Conservation (phyloP, 1,140 invertebrate genomes). For the Pygmarrhopalites habei region DNA sequence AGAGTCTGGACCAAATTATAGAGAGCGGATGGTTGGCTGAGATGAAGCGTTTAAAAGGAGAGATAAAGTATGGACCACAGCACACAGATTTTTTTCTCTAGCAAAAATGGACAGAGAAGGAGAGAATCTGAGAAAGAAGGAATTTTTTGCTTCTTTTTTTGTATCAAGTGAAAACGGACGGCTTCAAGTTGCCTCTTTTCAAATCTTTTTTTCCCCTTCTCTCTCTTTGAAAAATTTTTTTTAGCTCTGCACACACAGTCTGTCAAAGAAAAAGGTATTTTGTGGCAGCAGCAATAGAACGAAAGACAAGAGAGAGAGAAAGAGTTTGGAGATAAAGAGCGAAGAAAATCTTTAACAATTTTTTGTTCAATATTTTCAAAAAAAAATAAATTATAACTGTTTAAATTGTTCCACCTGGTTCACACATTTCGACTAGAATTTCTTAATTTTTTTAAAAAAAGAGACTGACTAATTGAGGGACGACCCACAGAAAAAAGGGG, state of each 20-base stretch:
- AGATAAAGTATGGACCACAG: neutral
- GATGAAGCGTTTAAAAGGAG: neutral
- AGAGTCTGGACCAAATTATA: neutral
- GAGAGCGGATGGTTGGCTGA: neutral
- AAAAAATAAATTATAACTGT: too few species aligned
- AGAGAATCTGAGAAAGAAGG: neutral
- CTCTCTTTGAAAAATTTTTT: neutral
- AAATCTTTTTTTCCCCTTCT: neutral
- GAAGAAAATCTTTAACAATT: too few species aligned
- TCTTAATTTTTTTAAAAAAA: too few species aligned
- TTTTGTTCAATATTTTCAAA: too few species aligned
- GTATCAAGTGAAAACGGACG: neutral
- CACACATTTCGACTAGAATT: too few species aligned
- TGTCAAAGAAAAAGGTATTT: neutral
- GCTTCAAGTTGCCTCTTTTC: neutral
- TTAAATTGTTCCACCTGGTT: too few species aligned
- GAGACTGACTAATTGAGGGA: too few species aligned
- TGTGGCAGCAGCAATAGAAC: neutral
- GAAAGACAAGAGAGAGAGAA: too few species aligned
- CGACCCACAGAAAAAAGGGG: too few species aligned
- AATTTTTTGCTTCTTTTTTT: neutral
- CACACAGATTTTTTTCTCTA: neutral
- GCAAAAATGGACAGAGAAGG: neutral
- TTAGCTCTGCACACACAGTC: neutral
- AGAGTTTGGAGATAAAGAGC: too few species aligned